A percentile compares a stretch with the other conserved stretches of the same genome.
These are phyloP conservation scores for Sebastes miniatus DNA, from an alignment of 2,797 vertebrate species.

Conservation along the genomic window DNA sequence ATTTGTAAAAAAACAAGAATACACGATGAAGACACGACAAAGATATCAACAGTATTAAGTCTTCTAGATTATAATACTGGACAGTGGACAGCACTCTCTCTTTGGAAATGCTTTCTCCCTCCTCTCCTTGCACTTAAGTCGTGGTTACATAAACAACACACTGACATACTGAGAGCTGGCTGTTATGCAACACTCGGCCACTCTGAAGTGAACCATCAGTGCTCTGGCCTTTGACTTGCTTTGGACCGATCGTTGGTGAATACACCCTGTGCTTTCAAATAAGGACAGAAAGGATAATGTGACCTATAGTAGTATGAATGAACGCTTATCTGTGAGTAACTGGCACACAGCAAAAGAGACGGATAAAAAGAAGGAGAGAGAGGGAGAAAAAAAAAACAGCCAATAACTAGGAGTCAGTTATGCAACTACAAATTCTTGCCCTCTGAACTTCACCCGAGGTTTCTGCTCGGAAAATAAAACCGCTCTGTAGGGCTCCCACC, in stretches of 20 bases:
- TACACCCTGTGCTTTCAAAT: not conserved
- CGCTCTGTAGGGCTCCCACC: not conserved
- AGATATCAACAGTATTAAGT: not conserved
- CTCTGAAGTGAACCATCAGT: constrained; percentile 41
- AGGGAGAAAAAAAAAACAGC: not conserved
- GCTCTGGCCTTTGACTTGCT: constrained; percentile 43
- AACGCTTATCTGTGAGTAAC: not conserved
- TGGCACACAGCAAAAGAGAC: not conserved
- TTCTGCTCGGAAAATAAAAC: constrained; percentile 33
- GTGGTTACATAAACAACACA: constrained; percentile 62
- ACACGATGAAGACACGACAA: not conserved
- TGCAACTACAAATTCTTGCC: constrained; percentile 27
- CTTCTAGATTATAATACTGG: not conserved
- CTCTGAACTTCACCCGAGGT: constrained; percentile 51
- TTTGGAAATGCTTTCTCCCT: constrained; percentile 15
- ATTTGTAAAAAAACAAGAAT: not conserved
- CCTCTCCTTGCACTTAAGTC: constrained; percentile 42
- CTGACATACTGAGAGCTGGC: constrained; percentile 37
- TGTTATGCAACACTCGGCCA: constrained; percentile 55
- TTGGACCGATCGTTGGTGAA: constrained; percentile 13
- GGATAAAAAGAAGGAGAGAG: not conserved
- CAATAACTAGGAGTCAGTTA: constrained; percentile 19
- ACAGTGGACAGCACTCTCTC: not conserved
- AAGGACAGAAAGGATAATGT: not conserved
- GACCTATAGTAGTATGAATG: not conserved